phyloP scores from a whole-genome alignment of 1,140 invertebrate genomes.

The Sminthurinus signatus region DNA sequence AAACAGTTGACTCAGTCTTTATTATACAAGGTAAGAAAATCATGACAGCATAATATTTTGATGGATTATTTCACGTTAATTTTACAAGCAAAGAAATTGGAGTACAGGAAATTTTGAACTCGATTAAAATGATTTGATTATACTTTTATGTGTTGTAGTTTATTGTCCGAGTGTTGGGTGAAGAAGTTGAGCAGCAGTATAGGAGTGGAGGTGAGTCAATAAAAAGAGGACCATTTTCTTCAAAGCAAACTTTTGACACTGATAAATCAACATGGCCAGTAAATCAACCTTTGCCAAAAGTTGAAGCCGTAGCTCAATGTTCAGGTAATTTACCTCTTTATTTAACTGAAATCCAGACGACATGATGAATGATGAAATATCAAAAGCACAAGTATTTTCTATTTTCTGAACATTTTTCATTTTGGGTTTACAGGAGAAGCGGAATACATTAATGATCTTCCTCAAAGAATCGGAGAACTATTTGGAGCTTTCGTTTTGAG shows the following conservation, averaged over 20 bases:
- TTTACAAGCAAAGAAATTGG: no score
- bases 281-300: slow-evolving; percentile 49
- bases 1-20: slow-evolving; percentile 58
- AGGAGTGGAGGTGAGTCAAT: slow-evolving; percentile 31
- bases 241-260: slow-evolving; percentile 47
- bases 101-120: no score
- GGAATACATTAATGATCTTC: slow-evolving; percentile 49
- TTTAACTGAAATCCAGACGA: no score
- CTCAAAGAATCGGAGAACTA: slow-evolving; percentile 44
- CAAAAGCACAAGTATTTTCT: no score
- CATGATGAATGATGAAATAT: no score
- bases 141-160: slow-evolving; percentile 42
- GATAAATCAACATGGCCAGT: slow-evolving; percentile 48
- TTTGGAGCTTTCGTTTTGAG: slow-evolving; percentile 43
- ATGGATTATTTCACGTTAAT: no score
- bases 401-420: no score
- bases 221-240: slow-evolving; percentile 44
- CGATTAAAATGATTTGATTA: no score
- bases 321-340: no score
- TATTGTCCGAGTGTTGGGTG: slow-evolving; percentile 37
- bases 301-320: slow-evolving; percentile 46
- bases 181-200: background rate
- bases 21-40: slow-evolving; percentile 67
- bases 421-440: slow-evolving; percentile 51
- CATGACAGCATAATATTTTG: no score